phyloP scores from a whole-genome alignment of 2,113 vertebrate genomes.

The Alethe castanea region DNA sequence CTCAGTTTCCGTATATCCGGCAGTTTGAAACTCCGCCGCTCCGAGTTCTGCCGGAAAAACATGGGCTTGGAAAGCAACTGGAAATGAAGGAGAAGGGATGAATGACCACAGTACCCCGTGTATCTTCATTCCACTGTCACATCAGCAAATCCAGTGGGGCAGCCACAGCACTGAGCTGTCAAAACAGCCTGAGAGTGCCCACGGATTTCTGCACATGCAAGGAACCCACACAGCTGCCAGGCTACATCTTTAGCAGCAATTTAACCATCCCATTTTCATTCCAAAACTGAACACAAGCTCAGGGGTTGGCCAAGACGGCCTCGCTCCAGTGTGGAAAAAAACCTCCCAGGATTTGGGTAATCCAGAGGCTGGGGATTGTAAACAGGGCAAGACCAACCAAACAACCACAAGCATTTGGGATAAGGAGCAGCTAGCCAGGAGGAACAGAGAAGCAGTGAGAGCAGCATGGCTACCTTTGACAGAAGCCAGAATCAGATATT shows the following conservation, averaged over 20 bases:
- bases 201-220: background rate
- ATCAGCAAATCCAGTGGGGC: background rate
- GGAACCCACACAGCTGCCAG: background rate
- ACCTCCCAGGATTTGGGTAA: background rate
- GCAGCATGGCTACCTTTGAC: background rate
- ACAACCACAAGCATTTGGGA: slow-evolving; percentile 21
- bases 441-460: background rate
- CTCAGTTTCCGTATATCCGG: slow-evolving; percentile 86
- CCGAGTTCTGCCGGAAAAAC: slow-evolving; percentile 92
- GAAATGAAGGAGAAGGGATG: background rate
- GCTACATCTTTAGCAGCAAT: background rate
- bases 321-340: background rate
- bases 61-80: slow-evolving; percentile 80
- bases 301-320: background rate
- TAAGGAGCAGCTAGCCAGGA: background rate
- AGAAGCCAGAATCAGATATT: background rate
- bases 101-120: background rate
- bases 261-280: background rate
- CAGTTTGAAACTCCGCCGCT: slow-evolving; percentile 90
- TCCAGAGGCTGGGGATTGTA: background rate
- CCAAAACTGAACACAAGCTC: background rate
- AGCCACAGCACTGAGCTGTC: background rate
- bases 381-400: slow-evolving; percentile 13
- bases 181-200: background rate
- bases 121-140: background rate